phyloP scores from a whole-genome alignment of 2,797 vertebrate species.

The Neoniphon sammara region DNA sequence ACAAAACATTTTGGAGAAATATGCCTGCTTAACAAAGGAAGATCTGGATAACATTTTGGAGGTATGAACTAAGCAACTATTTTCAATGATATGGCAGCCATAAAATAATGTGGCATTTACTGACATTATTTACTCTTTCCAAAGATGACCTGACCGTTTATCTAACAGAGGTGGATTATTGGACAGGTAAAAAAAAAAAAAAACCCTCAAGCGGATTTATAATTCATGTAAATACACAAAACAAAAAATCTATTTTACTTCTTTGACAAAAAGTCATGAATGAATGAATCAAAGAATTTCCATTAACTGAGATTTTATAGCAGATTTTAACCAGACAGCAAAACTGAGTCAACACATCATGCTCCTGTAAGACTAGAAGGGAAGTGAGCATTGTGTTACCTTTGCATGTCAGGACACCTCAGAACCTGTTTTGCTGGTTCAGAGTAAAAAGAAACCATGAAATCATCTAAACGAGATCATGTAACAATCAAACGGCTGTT shows the following conservation, averaged over 20 bases:
- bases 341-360: background rate
- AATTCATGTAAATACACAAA: no score
- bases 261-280: background rate
- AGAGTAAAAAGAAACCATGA: background rate
- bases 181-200: background rate
- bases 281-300: background rate
- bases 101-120: no score
- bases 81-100: background rate
- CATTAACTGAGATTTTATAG: background rate
- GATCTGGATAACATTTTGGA: conserved; percentile 89
- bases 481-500: background rate
- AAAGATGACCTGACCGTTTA: background rate
- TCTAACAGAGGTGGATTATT: background rate
- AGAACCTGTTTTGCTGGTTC: conserved; percentile 48
- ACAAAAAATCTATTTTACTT: background rate
- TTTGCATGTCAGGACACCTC: background rate
- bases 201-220: no score
- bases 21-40: conserved; percentile 84
- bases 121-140: background rate
- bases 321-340: no score
- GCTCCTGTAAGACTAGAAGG: background rate
- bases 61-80: conserved; percentile 78
- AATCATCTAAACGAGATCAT: background rate
- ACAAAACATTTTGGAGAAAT: conserved; percentile 81
- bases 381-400: background rate